Percentiles rank a stretch among this genome's conserved stretches.
Evolutionary conservation across 2,113 vertebrate genomes (phyloP).

Genomic region (Gasterosteus nipponicus): DNA sequence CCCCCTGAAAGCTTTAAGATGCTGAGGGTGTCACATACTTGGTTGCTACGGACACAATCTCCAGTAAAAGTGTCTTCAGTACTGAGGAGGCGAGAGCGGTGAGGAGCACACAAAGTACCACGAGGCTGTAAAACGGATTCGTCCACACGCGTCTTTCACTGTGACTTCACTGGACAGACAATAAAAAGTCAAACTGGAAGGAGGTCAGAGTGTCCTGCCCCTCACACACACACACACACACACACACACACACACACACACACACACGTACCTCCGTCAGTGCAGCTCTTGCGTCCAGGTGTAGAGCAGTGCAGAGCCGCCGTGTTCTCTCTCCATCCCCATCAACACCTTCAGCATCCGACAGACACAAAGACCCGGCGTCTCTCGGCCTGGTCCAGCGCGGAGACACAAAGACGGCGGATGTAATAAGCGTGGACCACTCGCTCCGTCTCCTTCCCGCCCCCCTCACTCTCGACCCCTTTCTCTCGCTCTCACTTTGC

Average conservation of each 20-base stretch:
- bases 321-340: constrained; percentile 45
- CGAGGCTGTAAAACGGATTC: neutral
- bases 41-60: neutral
- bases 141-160: neutral
- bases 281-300: constrained; percentile 53
- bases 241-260: neutral
- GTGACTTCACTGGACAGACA: neutral
- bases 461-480: constrained; percentile 23
- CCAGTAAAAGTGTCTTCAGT: no score
- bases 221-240: constrained; percentile 14
- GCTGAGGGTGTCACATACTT: neutral
- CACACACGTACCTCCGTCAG: constrained; percentile 60
- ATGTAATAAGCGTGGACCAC: neutral
- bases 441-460: constrained; percentile 8
- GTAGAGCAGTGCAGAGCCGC: constrained; percentile 17
- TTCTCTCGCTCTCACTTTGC: constrained; percentile 31
- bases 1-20: neutral
- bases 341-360: constrained; percentile 52
- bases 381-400: constrained; percentile 32
- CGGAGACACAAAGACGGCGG: neutral
- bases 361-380: constrained; percentile 30
- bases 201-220: neutral
- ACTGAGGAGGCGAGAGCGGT: neutral
- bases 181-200: neutral
- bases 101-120: neutral